Evolutionary conservation across 2,888 invertebrate genomes (phyloP), one percentile per base, ranked within the genome.

Genomic region (Leptarthrus brevirostris): DNA sequence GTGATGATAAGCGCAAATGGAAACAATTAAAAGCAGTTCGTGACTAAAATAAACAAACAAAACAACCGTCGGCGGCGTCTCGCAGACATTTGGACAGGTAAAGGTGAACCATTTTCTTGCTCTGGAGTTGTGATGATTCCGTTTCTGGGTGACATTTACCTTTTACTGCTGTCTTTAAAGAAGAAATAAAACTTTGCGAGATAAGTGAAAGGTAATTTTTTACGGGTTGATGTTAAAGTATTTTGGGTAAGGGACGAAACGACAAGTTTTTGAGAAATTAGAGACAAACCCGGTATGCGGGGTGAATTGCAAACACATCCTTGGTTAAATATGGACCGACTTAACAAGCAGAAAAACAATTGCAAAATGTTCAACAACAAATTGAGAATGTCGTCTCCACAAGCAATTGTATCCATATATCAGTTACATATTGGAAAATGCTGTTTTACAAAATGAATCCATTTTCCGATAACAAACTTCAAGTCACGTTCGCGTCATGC

Each of bases 1-100:
- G 30, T 36, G 36, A 52, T 69, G 69, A 69, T 69, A 69, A 69
- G 69, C 49, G 30, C 34, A 69, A 69, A 69, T 69, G 69, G 69
- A 69, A 69, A 69, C 69, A 69, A 52, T 69, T 69, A 69, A 52
- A 69, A 49, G 52, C 18, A 52, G 34, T 69, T 69, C 69, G 69
- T 69, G 69, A 69, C 69, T 69, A 52, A 69, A 69, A 69, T 69
- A 69, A 52, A 69, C 69, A 69, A 69, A 49, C 3, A 20, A 34
- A 24, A 20, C 22, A 34, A 34, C 52, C 18, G 22, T 6, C 47
- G 16, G n/a, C 47, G 16, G 18, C 52, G 22, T 22, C 20, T 52
- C 22, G 16, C 1, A 22, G 16, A 52, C 20, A 52, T 47, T 64
- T 44, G 22, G 22, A 22, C 54, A 18, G n/a, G 64, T 18, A 64